phyloP scores from a whole-genome alignment of 2,113 vertebrate genomes.

The Sinocyclocheilus maitianheensis region DNA sequence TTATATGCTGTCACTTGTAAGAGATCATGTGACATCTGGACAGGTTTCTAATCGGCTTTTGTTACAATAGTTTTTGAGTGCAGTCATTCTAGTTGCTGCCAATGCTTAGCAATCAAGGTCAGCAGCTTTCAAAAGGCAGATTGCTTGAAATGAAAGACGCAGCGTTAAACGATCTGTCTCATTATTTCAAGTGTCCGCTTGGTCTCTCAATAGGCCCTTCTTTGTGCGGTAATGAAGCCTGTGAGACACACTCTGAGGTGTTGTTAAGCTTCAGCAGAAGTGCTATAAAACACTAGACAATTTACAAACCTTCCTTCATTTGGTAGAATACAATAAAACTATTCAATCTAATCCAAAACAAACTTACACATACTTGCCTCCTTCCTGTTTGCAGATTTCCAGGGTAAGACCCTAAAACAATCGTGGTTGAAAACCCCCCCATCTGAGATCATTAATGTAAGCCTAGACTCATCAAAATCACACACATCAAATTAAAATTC shows the following conservation, averaged over 20 bases:
- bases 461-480: background rate
- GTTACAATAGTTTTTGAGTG: background rate
- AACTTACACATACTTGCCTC: background rate
- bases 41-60: background rate
- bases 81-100: constrained; percentile 5
- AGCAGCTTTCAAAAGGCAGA: constrained; percentile 46
- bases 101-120: constrained; percentile 57
- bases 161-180: constrained; percentile 59
- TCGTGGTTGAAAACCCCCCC: background rate
- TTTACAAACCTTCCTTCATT: constrained; percentile 4
- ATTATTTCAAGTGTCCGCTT: constrained; percentile 9
- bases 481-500: constrained; percentile 47
- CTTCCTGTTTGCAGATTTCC: background rate
- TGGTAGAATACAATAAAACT: background rate
- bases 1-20: background rate
- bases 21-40: background rate
- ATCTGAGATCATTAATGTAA: background rate
- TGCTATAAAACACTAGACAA: background rate
- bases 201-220: background rate
- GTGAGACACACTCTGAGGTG: background rate
- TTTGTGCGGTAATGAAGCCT: constrained; percentile 4
- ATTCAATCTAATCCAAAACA: background rate
- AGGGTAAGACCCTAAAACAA: background rate
- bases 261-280: background rate
- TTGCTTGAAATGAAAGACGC: constrained; percentile 48